phyloP scores from a whole-genome alignment of 2,888 invertebrate genomes.

The Drosophila recens region DNA sequence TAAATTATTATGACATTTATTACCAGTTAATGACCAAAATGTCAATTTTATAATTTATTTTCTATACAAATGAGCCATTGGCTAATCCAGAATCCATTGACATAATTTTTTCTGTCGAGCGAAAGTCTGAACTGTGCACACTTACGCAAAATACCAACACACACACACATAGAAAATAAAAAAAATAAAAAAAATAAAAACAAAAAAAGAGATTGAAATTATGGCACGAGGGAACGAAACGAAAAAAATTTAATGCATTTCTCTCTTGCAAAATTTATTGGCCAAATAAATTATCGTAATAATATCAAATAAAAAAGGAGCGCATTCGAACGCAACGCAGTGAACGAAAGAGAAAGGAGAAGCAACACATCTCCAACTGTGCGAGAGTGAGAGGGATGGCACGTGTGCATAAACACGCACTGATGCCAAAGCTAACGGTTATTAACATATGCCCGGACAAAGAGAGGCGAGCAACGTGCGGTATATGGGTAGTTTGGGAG shows the following conservation, averaged over 20 bases:
- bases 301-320: slow-evolving; percentile 76
- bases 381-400: slow-evolving; percentile 26
- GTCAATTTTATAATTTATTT: slow-evolving; percentile 24
- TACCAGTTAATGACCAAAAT: slow-evolving; percentile 47
- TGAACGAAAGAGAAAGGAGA: slow-evolving; percentile 10
- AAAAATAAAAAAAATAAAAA: background rate
- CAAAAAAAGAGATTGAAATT: slow-evolving; percentile 67
- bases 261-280: slow-evolving; percentile 80
- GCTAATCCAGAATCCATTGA: slow-evolving; percentile 32
- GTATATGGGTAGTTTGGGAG: slow-evolving; percentile 13
- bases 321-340: slow-evolving; percentile 48
- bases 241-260: slow-evolving; percentile 81
- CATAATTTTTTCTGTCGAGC: slow-evolving; percentile 19
- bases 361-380: slow-evolving; percentile 5
- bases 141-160: slow-evolving; percentile 14
- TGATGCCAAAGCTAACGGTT: slow-evolving; percentile 70
- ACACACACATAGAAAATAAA: slow-evolving; percentile 21
- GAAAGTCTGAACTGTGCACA: slow-evolving; percentile 8
- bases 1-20: slow-evolving; percentile 54
- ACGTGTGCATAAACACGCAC: slow-evolving; percentile 56
- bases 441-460: slow-evolving; percentile 74
- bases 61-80: slow-evolving; percentile 32
- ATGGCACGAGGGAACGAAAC: slow-evolving; percentile 58
- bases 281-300: slow-evolving; percentile 83
- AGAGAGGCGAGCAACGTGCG: slow-evolving; percentile 30